Evolutionary conservation across 2,888 invertebrate species (phyloP).

Genomic region (Cheilosia grossa): DNA sequence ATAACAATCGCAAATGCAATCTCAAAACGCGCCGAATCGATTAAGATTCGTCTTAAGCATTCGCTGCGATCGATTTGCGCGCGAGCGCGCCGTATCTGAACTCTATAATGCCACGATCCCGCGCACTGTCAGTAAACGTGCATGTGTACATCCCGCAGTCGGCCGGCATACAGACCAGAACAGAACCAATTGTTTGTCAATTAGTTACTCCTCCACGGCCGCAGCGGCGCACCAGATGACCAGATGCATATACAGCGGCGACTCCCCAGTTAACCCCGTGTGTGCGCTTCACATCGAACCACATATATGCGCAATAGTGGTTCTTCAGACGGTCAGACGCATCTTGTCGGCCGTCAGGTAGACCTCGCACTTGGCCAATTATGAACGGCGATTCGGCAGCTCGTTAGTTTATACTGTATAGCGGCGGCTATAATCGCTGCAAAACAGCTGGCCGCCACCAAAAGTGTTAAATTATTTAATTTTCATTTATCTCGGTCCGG

Average conservation of each 20-base stretch:
- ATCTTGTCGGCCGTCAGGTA: slow-evolving; percentile 29
- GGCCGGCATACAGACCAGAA: slow-evolving; percentile 27
- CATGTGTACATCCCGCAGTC: slow-evolving; percentile 4
- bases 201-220: slow-evolving; percentile 80
- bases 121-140: slow-evolving; percentile 12
- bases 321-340: slow-evolving; percentile 39
- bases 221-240: not conserved
- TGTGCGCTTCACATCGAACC: slow-evolving; percentile 15
- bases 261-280: slow-evolving; percentile 68
- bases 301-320: not conserved
- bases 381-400: slow-evolving; percentile 75
- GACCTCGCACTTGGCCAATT: slow-evolving; percentile 75
- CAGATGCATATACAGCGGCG: slow-evolving; percentile 41
- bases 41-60: slow-evolving; percentile 73
- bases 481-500: slow-evolving; percentile 66
- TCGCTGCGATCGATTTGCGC: slow-evolving; percentile 65
- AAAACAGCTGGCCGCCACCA: slow-evolving; percentile 53
- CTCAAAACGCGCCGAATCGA: slow-evolving; percentile 74
- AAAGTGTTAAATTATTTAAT: slow-evolving; percentile 75
- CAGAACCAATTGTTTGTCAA: slow-evolving; percentile 82
- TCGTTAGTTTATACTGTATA: slow-evolving; percentile 78
- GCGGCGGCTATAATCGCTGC: slow-evolving; percentile 78
- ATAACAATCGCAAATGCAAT: slow-evolving; percentile 72
- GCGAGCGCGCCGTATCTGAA: slow-evolving; percentile 37
- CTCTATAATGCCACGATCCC: slow-evolving; percentile 43